These are phyloP conservation scores for Venturia canescens DNA, from an alignment of 1,140 invertebrate genomes.

Conservation along the genomic window DNA sequence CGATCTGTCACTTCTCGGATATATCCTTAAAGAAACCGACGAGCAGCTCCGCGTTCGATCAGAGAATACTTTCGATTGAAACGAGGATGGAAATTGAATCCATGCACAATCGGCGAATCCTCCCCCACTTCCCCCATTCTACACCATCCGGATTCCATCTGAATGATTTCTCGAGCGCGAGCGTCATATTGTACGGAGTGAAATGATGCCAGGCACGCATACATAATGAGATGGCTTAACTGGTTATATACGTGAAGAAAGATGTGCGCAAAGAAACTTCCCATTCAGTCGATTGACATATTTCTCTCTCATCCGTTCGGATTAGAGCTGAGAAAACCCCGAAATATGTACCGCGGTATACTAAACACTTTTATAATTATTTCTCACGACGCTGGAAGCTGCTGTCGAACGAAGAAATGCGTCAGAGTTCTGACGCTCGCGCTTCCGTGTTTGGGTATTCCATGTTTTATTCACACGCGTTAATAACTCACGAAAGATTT, in stretches of 20 bases:
- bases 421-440: no score
- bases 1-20: neutral
- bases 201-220: conserved; percentile 53
- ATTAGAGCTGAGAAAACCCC: neutral
- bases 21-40: neutral
- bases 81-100: conserved; percentile 27
- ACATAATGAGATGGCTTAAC: conserved; percentile 50
- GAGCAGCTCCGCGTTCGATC: neutral
- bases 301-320: conserved; percentile 43
- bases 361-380: neutral
- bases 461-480: no score
- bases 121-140: neutral
- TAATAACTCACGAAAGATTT: no score
- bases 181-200: conserved; percentile 50
- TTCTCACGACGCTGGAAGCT: neutral
- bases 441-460: no score
- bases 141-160: conserved; percentile 44
- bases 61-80: conserved; percentile 41
- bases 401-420: no score
- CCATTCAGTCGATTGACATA: conserved; percentile 53
- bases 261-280: neutral
- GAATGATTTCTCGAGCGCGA: conserved; percentile 47
- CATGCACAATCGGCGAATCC: conserved; percentile 32
- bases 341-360: neutral
- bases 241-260: conserved; percentile 42